These are phyloP conservation scores for Xylota segnis DNA, from an alignment of 2,888 invertebrate species.

Conservation along the genomic window DNA sequence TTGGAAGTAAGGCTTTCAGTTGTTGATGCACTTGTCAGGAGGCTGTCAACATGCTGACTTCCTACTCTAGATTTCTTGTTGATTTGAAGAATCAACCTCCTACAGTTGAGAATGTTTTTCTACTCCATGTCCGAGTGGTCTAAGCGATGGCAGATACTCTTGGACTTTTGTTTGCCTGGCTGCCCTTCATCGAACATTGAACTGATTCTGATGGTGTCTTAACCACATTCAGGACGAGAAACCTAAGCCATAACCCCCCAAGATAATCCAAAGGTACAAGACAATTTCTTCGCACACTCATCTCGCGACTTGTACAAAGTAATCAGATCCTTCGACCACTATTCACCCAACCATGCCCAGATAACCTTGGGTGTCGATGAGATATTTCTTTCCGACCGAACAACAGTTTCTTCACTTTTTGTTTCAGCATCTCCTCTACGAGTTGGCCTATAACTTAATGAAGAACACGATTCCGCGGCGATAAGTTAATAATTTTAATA, in stretches of 20 bases:
- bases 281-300: constrained; percentile 28
- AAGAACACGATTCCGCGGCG: constrained; percentile 74
- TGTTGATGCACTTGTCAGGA: constrained; percentile 73
- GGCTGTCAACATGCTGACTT: constrained; percentile 73
- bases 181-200: constrained; percentile 5
- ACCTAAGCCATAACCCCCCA: constrained; percentile 47
- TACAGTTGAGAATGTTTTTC: background rate
- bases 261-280: constrained; percentile 48
- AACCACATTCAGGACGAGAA: constrained; percentile 41
- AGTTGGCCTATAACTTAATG: constrained; percentile 71
- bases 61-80: constrained; percentile 69
- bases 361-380: constrained; percentile 76
- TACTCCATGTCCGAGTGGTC: background rate
- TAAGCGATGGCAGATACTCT: constrained; percentile 1
- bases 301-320: constrained; percentile 53
- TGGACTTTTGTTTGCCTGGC: background rate
- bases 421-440: constrained; percentile 32
- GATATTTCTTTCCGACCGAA: constrained; percentile 55
- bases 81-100: constrained; percentile 47
- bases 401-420: constrained; percentile 56
- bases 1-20: constrained; percentile 34
- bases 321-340: constrained; percentile 68
- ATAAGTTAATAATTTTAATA: constrained; percentile 76
- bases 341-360: constrained; percentile 46
- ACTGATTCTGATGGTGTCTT: background rate